Conservation (phyloP, 2,888 invertebrate species). For the Nephrotoma flavescens region DNA sequence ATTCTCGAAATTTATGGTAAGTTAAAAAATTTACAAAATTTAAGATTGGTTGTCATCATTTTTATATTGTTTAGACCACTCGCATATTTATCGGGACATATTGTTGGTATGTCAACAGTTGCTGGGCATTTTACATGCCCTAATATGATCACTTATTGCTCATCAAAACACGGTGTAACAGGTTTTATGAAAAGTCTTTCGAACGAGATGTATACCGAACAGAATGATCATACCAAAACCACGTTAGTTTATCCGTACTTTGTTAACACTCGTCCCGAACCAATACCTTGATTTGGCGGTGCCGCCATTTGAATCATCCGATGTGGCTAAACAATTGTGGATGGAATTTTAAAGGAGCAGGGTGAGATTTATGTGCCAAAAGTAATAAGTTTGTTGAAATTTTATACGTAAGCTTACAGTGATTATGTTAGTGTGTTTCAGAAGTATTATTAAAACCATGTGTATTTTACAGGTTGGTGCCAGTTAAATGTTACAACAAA, state of each 20-base stretch:
- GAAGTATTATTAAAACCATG: too few relatives aligned
- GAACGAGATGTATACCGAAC: constrained; percentile 1
- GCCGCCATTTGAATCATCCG: not conserved
- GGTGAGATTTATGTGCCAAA: not conserved
- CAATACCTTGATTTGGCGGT: not conserved
- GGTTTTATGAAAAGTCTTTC: constrained; percentile 6
- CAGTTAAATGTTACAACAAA: too few relatives aligned
- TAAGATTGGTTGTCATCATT: not conserved
- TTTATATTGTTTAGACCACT: constrained; percentile 8
- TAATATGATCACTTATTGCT: not conserved
- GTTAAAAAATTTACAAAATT: constrained; percentile 2
- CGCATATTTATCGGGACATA: constrained; percentile 6
- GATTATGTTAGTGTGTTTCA: too few relatives aligned
- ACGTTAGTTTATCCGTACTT: constrained; percentile 8
- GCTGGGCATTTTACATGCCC: not conserved
- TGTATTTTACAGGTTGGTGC: too few relatives aligned
- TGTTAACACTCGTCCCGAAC: not conserved
- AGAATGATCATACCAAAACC: constrained; percentile 3
- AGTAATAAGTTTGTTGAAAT: not conserved
- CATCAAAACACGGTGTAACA: constrained; percentile 5
- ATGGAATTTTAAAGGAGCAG: not conserved
- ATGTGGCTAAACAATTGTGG: not conserved
- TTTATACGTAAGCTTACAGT: not conserved
- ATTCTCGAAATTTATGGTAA: constrained; percentile 32
- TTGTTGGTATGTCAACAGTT: constrained; percentile 7